Base-by-base conservation (phyloP, 2,113 vertebrate genomes). In the Podarcis muralis region DNA sequence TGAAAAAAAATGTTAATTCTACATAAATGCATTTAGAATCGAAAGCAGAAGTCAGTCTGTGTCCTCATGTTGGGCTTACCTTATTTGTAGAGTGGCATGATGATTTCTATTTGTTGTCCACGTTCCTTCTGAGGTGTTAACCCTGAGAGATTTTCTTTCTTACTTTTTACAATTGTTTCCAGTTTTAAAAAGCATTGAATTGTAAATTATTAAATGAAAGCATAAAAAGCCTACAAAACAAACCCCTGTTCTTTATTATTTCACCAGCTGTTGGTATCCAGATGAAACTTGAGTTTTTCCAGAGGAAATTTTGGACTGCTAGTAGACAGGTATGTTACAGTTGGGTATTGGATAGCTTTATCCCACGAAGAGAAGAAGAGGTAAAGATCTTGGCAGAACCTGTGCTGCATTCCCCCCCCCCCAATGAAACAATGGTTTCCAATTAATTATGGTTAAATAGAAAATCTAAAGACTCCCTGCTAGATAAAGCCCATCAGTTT, bases 211-310 rank as follows among this genome's bases (percentile, higher is more conserved):
- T 0, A n/a, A 84, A 86, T 83, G 76, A 87, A 90, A 87, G 20
- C 72, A 37, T 18, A 35, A 35, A 16, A 88, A 62, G 18, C 13
- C 59, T 62, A 62, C 93, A 91, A 90, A 16, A 20, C 2, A 4
- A 13, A 48, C 32, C 90, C 59, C 22, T 9, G 32, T 90, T 93
- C 75, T 96, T 92, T 95, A 77, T 93, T 92, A 48, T 97, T 48
- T 87, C 97, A 95, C 90, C 95, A 99, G 99, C 99, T 97, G 98
- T 99, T 91, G 99, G 99, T 88, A 99, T 99, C 94, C 99, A 99
- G 96, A 99, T 99, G 99, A 99, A 99, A 95, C 97, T 99, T 88
- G 99, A 99, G 90, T 99, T 99, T 95, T 99, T 99, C 96, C 99
- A 99, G 95, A 97, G 97, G 94, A 99, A 99, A 94, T 99, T 99